A percentile compares a stretch with the other conserved stretches of the same genome.
phyloP scores from a whole-genome alignment of 2,888 invertebrate species.

The Elmis aenea region DNA sequence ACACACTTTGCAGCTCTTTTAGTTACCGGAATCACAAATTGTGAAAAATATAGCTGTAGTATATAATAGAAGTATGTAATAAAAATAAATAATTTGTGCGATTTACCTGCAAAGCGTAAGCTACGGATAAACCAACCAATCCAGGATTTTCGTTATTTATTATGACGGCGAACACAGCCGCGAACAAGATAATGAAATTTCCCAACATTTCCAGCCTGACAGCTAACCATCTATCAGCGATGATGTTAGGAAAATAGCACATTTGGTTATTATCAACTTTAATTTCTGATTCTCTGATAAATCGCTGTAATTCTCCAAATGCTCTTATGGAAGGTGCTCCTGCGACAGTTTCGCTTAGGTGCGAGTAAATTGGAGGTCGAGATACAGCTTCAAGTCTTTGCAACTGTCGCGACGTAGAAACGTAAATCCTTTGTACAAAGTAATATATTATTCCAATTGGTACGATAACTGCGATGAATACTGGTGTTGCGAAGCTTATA shows the following conservation, averaged over 20 bases:
- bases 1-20: no score
- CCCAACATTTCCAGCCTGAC: conserved; percentile 49
- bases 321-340: conserved; percentile 48
- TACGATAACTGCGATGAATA: neutral
- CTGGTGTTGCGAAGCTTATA: neutral
- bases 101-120: conserved; percentile 33
- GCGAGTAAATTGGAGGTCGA: conserved; percentile 53
- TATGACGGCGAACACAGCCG: conserved; percentile 41
- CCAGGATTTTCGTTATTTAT: neutral
- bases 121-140: conserved; percentile 50
- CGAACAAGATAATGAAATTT: conserved; percentile 51
- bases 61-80: neutral
- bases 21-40: no score
- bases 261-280: conserved; percentile 51
- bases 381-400: neutral
- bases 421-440: conserved; percentile 25
- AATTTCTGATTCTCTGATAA: conserved; percentile 49
- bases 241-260: conserved; percentile 48
- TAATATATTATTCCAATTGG: neutral
- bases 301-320: conserved; percentile 42
- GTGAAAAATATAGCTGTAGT: conserved; percentile 21
- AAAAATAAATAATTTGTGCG: neutral
- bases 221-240: conserved; percentile 47
- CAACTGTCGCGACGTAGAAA: conserved; percentile 37
- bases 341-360: conserved; percentile 49